Evolutionary conservation across 2,113 vertebrate species (phyloP), one percentile per base, ranked within the genome.

Genomic region (Scolopax mira): DNA sequence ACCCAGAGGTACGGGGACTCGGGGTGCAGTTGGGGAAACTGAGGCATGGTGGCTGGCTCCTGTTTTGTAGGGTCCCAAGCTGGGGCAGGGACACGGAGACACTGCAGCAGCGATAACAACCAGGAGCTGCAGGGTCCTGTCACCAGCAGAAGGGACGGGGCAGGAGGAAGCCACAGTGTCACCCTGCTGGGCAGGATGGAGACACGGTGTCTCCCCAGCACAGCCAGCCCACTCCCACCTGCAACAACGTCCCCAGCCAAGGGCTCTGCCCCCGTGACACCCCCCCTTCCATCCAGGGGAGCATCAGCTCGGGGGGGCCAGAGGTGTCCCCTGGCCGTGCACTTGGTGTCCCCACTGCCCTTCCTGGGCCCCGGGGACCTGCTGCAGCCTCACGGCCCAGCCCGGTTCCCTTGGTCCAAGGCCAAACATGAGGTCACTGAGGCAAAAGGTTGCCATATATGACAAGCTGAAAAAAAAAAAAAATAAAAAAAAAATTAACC

Each of bases 371-470:
- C 67, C 1, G 1, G 58, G 54, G 62, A 79, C 54, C 82, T n/a
- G 44, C 70, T 2, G 5, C 27, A 9, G 30, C 89, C 74, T 46
- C 46, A 9, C 60, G 15, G 18, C 81, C 61, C 66, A 42, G 54
- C 88, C 42, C 10, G 7, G 14, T 39, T 82, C 81, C 88, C 74
- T 66, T 39, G 77, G 84, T 88, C 25, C 1, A 6, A 25, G 0
- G 84, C 96, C 98, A 97, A 52, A 3, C 49, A 60, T 93, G 97
- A 98, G 89, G 85, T 97, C 97, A 97, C 35, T 2, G 3, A 93
- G 77, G 31, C 82, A 93, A 93, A 96, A 85, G 85, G 94, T 78
- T 94, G 96, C 97, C 98, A 94, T 91, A 95, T 94, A 97, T 81
- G 97, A 97, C 95, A 93, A 22, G 64, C 18, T 42, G 69, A 3